Conservation (phyloP, 2,888 invertebrate genomes). For the Crossocerus cetratus region DNA sequence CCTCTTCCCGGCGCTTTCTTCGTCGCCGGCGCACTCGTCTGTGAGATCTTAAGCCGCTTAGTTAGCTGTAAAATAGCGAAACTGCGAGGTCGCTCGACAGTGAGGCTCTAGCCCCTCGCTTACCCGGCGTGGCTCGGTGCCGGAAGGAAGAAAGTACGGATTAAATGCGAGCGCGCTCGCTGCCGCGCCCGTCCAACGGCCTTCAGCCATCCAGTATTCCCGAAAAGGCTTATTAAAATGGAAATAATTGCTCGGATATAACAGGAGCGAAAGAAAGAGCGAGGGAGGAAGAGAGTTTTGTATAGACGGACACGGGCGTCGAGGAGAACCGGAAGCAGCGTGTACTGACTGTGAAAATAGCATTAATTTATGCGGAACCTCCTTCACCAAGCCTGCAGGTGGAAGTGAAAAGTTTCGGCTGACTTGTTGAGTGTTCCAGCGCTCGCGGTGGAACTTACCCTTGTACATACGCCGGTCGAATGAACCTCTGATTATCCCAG, state of each 20-base stretch:
- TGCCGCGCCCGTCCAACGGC: conserved; percentile 15
- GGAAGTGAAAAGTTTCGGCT: too few species aligned
- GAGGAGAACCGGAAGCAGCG: too few species aligned
- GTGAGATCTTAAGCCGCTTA: conserved; percentile 59
- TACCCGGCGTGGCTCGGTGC: neutral
- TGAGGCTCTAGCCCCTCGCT: neutral
- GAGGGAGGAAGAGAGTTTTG: too few species aligned
- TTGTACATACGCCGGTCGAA: too few species aligned
- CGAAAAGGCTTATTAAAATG: conserved; percentile 49
- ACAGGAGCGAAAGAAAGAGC: neutral
- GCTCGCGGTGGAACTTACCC: too few species aligned
- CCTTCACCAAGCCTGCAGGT: too few species aligned
- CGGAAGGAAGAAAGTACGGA: conserved; percentile 50
- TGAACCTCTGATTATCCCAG: too few species aligned
- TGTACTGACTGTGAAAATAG: neutral
- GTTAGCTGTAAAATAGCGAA: conserved; percentile 52
- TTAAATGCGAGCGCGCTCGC: conserved; percentile 41
- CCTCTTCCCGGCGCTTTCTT: conserved; percentile 17
- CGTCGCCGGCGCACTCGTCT: conserved; percentile 1
- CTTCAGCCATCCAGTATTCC: conserved; percentile 27
- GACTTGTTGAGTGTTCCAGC: too few species aligned
- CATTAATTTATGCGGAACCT: neutral
- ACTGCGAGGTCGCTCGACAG: neutral
- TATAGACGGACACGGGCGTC: too few species aligned
- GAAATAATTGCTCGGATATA: conserved; percentile 43